phyloP scores from a whole-genome alignment of 1,140 invertebrate genomes.

The Druon quercuslanigerum region DNA sequence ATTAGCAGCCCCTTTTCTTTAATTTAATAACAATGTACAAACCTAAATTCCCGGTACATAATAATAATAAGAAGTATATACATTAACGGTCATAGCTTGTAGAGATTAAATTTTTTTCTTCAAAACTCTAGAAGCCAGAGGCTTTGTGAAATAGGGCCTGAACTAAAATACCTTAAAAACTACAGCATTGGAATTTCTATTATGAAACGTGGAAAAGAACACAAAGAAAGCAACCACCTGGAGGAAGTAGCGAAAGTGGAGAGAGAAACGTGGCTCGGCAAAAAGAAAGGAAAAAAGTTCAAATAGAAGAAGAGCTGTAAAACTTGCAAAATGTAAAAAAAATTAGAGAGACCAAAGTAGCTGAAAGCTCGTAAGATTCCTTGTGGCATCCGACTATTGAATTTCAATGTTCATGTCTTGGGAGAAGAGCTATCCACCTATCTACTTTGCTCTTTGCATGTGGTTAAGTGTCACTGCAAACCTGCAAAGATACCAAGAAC shows the following conservation, averaged over 20 bases:
- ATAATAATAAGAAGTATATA: no score
- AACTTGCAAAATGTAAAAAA: slow-evolving; percentile 45
- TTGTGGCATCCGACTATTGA: slow-evolving; percentile 57
- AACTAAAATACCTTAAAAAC: background rate
- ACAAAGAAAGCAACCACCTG: slow-evolving; percentile 40
- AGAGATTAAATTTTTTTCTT: background rate
- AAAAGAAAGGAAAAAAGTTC: background rate
- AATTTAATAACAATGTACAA: no score
- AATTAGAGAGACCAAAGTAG: slow-evolving; percentile 52
- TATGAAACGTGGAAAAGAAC: slow-evolving; percentile 32
- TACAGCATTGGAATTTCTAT: background rate
- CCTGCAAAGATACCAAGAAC: slow-evolving; percentile 46
- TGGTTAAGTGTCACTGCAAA: slow-evolving; percentile 50
- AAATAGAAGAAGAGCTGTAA: slow-evolving; percentile 38
- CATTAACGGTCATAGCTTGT: no score
- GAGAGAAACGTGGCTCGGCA: background rate
- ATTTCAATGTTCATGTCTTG: slow-evolving; percentile 50
- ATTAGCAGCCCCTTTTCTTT: no score
- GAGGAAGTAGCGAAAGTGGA: slow-evolving; percentile 36
- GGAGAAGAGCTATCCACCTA: slow-evolving; percentile 45
- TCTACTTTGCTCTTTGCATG: slow-evolving; percentile 47
- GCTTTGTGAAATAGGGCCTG: slow-evolving; percentile 19
- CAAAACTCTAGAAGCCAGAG: background rate
- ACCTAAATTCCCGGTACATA: no score
- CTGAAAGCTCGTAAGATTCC: slow-evolving; percentile 50